These are phyloP conservation scores for Chelonus insularis DNA, from an alignment of 1,140 invertebrate species.

Conservation along the genomic window DNA sequence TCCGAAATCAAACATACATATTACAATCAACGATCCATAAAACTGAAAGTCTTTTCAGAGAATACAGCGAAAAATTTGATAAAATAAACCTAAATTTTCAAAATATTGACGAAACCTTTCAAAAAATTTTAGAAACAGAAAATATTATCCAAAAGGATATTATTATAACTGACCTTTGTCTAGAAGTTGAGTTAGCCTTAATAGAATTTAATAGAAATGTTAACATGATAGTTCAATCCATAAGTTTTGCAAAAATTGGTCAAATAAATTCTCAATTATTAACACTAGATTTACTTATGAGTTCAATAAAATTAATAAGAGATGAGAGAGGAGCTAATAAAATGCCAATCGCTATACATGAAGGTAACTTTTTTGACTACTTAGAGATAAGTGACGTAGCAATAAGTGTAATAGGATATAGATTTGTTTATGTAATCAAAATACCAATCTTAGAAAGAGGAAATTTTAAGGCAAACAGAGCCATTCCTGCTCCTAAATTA, in stretches of 20 bases:
- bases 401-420: slow-evolving; percentile 16
- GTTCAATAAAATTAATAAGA: slow-evolving; percentile 20
- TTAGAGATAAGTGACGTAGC: slow-evolving; percentile 15
- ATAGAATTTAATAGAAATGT: slow-evolving; percentile 5
- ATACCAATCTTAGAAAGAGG: slow-evolving; percentile 13
- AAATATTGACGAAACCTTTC: slow-evolving; percentile 4
- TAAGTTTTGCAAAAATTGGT: slow-evolving; percentile 10
- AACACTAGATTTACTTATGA: slow-evolving; percentile 6
- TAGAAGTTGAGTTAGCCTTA: slow-evolving; percentile 22
- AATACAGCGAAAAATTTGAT: too few species aligned
- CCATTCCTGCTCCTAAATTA: slow-evolving; percentile 10
- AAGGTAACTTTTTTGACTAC: slow-evolving; percentile 21
- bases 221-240: slow-evolving; percentile 6
- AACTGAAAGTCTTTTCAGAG: too few species aligned
- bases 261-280: slow-evolving; percentile 16
- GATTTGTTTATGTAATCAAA: slow-evolving; percentile 17
- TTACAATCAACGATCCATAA: too few species aligned
- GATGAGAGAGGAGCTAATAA: slow-evolving; percentile 9
- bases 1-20: too few species aligned
- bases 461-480: slow-evolving; percentile 16
- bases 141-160: not conserved
- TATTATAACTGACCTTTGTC: slow-evolving; percentile 17
- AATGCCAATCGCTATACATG: slow-evolving; percentile 7
- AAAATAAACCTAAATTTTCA: too few species aligned
- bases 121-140: not conserved